phyloP scores from a whole-genome alignment of 2,113 vertebrate species.

The Rhadina sibilatrix region DNA sequence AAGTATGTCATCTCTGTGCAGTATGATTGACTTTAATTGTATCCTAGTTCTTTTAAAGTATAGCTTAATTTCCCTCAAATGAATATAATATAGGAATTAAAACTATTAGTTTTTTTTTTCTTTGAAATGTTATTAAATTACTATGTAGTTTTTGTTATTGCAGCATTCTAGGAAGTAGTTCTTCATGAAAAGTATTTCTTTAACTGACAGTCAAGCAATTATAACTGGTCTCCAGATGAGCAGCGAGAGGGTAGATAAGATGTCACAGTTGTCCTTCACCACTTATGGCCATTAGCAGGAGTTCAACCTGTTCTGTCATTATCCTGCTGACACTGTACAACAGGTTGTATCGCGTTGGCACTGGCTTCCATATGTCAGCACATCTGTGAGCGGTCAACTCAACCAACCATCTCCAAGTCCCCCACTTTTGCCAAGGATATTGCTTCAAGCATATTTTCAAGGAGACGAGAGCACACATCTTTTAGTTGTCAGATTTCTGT shows the following conservation, averaged over 20 bases:
- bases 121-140: neutral
- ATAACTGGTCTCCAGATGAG: neutral
- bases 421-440: slow-evolving; percentile 69
- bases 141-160: neutral
- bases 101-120: neutral
- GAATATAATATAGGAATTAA: neutral
- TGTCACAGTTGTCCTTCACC: slow-evolving; percentile 72
- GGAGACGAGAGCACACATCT: slow-evolving; percentile 69
- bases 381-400: slow-evolving; percentile 82
- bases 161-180: neutral
- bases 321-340: slow-evolving; percentile 81
- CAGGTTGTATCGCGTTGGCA: slow-evolving; percentile 83
- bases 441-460: slow-evolving; percentile 75
- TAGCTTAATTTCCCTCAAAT: neutral
- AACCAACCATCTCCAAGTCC: slow-evolving; percentile 76
- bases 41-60: neutral
- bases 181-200: neutral
- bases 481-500: slow-evolving; percentile 68
- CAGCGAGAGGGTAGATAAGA: neutral
- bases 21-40: neutral
- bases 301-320: slow-evolving; percentile 79
- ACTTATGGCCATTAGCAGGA: slow-evolving; percentile 65
- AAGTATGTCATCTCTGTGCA: neutral
- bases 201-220: neutral
- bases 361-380: slow-evolving; percentile 82